Percentiles rank a stretch among this genome's conserved stretches.
phyloP scores from a whole-genome alignment of 2,113 vertebrate genomes.

The Rhinolophus ferrumequinum region DNA sequence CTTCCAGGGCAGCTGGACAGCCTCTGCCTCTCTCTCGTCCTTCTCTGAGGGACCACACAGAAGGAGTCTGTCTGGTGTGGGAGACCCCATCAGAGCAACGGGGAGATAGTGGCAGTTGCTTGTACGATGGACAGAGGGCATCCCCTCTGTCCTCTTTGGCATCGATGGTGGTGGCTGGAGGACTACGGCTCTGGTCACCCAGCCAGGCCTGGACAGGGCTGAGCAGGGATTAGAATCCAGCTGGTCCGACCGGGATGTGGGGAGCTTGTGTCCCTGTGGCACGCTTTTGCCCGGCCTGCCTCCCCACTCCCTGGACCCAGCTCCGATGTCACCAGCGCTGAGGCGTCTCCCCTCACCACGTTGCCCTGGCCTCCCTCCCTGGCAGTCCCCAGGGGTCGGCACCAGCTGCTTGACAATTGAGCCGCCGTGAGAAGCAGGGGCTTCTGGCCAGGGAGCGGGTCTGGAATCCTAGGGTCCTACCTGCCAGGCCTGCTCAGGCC shows the following conservation, averaged over 20 bases:
- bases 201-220: rapidly evolving
- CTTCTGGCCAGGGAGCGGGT: neutral
- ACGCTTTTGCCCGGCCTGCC: neutral
- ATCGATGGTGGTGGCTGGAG: rapidly evolving
- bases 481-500: neutral
- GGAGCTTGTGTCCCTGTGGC: neutral
- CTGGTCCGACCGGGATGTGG: rapidly evolving
- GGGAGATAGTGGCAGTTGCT: neutral
- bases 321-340: neutral
- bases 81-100: neutral
- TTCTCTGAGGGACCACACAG: neutral
- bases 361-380: neutral
- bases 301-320: neutral
- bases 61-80: neutral
- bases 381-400: neutral
- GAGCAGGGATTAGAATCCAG: neutral
- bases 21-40: neutral
- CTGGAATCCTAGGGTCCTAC: neutral
- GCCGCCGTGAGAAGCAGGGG: neutral
- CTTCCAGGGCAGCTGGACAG: neutral
- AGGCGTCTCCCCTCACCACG: neutral
- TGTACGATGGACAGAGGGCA: neutral
- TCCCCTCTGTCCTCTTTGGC: neutral
- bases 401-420: neutral
- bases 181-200: neutral